Base-by-base conservation (phyloP, 2,888 invertebrate genomes). In the Pristionchus maxplancki region DNA sequence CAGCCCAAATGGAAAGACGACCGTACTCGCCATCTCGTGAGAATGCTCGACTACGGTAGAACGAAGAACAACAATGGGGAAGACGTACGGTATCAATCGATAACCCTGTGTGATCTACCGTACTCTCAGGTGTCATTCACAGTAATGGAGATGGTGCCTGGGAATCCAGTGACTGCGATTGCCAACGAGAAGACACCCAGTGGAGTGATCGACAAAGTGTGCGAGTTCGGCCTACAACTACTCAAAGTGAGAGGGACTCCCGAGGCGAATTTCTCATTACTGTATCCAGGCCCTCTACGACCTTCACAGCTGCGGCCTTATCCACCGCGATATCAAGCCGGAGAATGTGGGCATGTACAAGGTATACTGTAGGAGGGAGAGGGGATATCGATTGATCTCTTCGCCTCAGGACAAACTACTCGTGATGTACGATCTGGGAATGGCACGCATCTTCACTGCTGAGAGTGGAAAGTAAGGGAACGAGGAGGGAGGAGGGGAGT, bases 331-430 rank as follows among this genome's bases (percentile, higher is more conserved):
- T 50, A 71, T 90, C 71, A 90, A 90, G 58, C 90, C 90, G 15
- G 90, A 90, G 87, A 90, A 90, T 48, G 81, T 90, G 53, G 90
- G 90, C 24, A 40, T 90, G 78, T 88, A 89, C 58, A 74, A 89
- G 87, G 74, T 87, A 67, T 34, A 62, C 74, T 8, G 37, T 74
- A 74, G 74, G 40, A 40, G 37, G 9, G 13, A 50, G 15, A 31
- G 24, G 40, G 2, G n/a, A 1, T 78, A 78, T 44, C 24, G 28
- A 81, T 81, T 28, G 81, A 81, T 31, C 31, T 44, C 11, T 78
- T 40, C 64, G 4, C 20, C 31, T 28, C 50, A 89, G 84, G 87
- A 90, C 64, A 58, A 87, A 28, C 44, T 87, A 24, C 86, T 90
- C n/a, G 88, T 90, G 20, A 37, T 90, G 71, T 90, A 89, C 64